Conservation (phyloP, 2,888 invertebrate species). For the Pantelozetes paolii region DNA sequence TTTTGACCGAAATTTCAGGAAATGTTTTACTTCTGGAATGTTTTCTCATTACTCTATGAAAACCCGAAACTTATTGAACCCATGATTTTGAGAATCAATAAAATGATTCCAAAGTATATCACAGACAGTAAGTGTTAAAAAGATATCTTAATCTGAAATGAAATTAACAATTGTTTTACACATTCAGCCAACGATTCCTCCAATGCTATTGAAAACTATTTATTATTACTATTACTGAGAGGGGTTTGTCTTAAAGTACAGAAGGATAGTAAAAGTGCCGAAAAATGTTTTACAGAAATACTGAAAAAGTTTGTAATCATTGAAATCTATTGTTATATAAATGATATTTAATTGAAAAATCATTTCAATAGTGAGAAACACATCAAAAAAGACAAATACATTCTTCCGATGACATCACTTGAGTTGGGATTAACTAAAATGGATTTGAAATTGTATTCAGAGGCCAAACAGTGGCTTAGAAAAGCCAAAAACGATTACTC, state of each 20-base stretch:
- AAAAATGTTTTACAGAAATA: conserved; percentile 66
- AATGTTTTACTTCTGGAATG: conserved; percentile 86
- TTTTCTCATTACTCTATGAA: conserved; percentile 75
- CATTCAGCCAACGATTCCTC: neutral
- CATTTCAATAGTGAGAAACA: conserved; percentile 58
- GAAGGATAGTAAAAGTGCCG: conserved; percentile 69
- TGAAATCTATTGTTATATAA: neutral
- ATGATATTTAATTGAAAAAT: neutral
- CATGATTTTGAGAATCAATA: conserved; percentile 51
- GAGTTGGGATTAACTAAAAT: conserved; percentile 77
- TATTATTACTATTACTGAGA: conserved; percentile 69
- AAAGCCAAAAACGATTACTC: conserved; percentile 29
- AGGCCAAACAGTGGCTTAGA: conserved; percentile 67
- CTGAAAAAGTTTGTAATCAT: conserved; percentile 56
- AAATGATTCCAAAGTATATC: conserved; percentile 40
- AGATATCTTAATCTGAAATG: neutral
- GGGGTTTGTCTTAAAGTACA: conserved; percentile 77
- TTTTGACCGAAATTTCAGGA: conserved; percentile 58
- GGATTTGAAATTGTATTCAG: conserved; percentile 63
- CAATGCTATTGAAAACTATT: conserved; percentile 54
- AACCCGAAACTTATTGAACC: conserved; percentile 58
- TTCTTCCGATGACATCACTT: conserved; percentile 77
- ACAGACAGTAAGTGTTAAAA: conserved; percentile 28
- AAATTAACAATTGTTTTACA: neutral
- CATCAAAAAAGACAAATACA: conserved; percentile 73